A percentile compares a stretch with the other conserved stretches of the same genome.
Conservation (phyloP, 2,797 vertebrate genomes). For the Merluccius polli region DNA sequence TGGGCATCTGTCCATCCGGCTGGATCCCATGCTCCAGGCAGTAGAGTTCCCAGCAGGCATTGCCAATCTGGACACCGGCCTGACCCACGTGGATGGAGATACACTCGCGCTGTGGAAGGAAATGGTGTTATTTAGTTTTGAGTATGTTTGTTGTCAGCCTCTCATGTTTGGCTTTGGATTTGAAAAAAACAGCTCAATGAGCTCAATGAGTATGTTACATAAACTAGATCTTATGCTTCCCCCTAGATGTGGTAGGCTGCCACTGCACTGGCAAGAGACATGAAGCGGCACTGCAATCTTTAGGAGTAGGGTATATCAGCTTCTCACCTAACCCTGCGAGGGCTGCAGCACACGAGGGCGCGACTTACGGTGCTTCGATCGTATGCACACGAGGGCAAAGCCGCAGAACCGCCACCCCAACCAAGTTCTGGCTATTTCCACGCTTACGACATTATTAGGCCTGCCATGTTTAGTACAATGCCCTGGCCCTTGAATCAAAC, state of each 20-base stretch:
- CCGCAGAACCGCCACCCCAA: not conserved
- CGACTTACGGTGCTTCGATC: not conserved
- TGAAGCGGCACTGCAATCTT: slow-evolving; percentile 54
- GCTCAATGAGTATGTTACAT: not conserved
- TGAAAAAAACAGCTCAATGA: not conserved
- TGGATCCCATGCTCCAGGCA: slow-evolving; percentile 66
- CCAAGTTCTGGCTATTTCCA: not conserved
- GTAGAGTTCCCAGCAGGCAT: slow-evolving; percentile 70
- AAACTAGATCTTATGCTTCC: slow-evolving; percentile 20
- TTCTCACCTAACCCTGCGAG: not conserved
- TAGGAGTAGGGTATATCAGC: slow-evolving; percentile 9
- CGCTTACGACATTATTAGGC: too few relatives aligned
- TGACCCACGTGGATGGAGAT: slow-evolving; percentile 70
- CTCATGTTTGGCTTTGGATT: not conserved
- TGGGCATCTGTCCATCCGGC: slow-evolving; percentile 66
- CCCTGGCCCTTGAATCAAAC: too few relatives aligned
- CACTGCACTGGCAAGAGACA: slow-evolving; percentile 46
- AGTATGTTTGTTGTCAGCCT: not conserved
- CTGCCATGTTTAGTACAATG: too few relatives aligned
- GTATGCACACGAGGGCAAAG: not conserved
- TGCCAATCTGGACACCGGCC: slow-evolving; percentile 67
- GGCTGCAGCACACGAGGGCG: slow-evolving; percentile 4
- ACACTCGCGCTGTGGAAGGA: slow-evolving; percentile 53
- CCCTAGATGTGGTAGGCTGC: slow-evolving; percentile 25
- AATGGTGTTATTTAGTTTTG: not conserved